Evolutionary conservation across 2,888 invertebrate species (phyloP).

Genomic region (Limulus polyphemus): DNA sequence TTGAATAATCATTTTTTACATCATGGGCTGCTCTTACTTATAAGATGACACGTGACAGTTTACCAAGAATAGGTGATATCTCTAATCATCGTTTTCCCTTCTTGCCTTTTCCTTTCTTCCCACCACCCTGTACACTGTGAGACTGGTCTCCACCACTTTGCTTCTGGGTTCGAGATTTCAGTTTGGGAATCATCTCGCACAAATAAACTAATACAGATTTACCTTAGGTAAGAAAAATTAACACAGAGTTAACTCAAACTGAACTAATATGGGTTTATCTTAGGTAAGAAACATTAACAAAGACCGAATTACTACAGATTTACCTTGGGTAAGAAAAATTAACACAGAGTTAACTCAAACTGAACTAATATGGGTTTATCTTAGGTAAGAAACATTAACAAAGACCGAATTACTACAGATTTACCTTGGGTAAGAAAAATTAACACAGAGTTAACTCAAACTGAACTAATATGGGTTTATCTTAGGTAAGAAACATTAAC

Average conservation of each 20-base stretch:
- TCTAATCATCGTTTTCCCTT: slow-evolving; percentile 3
- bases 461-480: no score
- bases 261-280: not conserved
- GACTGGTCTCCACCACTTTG: slow-evolving; percentile 13
- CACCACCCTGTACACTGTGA: slow-evolving; percentile 13
- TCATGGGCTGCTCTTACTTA: no score
- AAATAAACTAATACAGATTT: slow-evolving; percentile 54
- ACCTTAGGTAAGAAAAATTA: slow-evolving; percentile 6
- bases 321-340: no score
- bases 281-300: not conserved
- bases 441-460: no score
- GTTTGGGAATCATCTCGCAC: slow-evolving; percentile 74
- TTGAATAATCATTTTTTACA: no score
- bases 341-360: no score
- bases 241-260: not conserved
- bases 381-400: no score
- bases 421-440: no score
- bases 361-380: no score
- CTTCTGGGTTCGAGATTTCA: slow-evolving; percentile 52
- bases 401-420: no score
- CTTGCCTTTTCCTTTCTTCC: slow-evolving; percentile 18
- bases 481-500: no score
- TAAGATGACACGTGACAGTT: no score
- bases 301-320: not conserved
- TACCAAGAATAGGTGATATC: not conserved